These are phyloP conservation scores for Corapipo altera DNA, from an alignment of 2,113 vertebrate genomes.

Conservation along the genomic window DNA sequence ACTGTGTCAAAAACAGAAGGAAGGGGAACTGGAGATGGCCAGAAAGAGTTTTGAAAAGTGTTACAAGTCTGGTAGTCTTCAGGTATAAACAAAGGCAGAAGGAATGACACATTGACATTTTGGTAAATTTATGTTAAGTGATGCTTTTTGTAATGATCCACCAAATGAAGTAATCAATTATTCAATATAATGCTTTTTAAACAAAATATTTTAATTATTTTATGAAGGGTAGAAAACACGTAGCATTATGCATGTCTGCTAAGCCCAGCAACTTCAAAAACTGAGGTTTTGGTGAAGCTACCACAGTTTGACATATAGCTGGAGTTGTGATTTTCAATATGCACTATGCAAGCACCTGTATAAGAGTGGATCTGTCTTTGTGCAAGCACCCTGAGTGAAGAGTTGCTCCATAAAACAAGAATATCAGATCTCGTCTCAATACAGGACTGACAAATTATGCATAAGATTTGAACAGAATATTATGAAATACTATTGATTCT, in stretches of 20 bases:
- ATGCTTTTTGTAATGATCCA: background rate
- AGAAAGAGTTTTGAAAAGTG: background rate
- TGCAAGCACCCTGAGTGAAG: background rate
- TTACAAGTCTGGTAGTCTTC: background rate
- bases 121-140: background rate
- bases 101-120: background rate
- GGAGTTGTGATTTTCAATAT: background rate
- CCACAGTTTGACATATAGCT: background rate
- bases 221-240: background rate
- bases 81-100: background rate
- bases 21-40: background rate
- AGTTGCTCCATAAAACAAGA: background rate
- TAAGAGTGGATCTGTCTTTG: background rate
- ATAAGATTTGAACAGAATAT: background rate
- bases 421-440: background rate
- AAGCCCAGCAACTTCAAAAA: background rate
- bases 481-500: background rate
- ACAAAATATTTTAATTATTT: background rate
- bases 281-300: background rate
- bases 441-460: background rate
- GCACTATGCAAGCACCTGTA: background rate
- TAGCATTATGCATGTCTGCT: background rate
- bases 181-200: background rate
- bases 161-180: background rate
- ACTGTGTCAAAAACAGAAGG: background rate